Base-by-base conservation (phyloP, 2,797 vertebrate genomes). In the Enteromius viviparus region DNA sequence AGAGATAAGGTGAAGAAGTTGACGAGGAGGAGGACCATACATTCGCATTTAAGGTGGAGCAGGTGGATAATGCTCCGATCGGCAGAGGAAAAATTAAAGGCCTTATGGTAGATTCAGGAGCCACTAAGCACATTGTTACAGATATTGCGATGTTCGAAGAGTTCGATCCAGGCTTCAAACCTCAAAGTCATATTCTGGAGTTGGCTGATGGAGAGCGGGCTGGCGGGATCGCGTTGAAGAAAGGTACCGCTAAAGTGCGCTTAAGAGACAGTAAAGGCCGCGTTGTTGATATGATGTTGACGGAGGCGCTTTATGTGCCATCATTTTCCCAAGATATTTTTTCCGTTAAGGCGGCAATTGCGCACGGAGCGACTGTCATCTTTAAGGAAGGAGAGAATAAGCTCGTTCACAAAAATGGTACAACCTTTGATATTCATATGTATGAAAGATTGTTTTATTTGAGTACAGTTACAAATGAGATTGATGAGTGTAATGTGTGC, bases 341-440 rank as follows among this genome's bases (percentile, higher is more conserved):
- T 65, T 65, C 29, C 26, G 7, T 65, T 2, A 65, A 65, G 34
- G 29, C 29, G 5, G 29, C 62, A 32, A 64, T 64, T 64, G 1
- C 62, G 17, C 29, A 29, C 14, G 1, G 32, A 21, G 32, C 7
- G 3, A 37, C 64, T 11, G 64, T 37, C 8, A 66, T 66, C 64
- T 37, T 66, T 8, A 66, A 37, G 8, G 64, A 66, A 3, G 17
- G 32, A 66, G 32, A 66, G 32, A 66, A 37, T 1, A 3, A 17
- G 3, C 32, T 66, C 3, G 11, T 66, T 9, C 64, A 64, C 26
- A 64, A 64, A 64, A 32, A 64, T 64, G 60, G 26, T 64, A 64
- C 60, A 64, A 64, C 60, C 32, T 64, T 64, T 32, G 60, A 64
- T 64, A 64, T 32, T 64, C 26, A 64, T 29, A 29, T n/a, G n/a